A percentile compares a stretch with the other conserved stretches of the same genome.
Conservation (phyloP, 2,888 invertebrate species). For the Drosophila trichaetosa region DNA sequence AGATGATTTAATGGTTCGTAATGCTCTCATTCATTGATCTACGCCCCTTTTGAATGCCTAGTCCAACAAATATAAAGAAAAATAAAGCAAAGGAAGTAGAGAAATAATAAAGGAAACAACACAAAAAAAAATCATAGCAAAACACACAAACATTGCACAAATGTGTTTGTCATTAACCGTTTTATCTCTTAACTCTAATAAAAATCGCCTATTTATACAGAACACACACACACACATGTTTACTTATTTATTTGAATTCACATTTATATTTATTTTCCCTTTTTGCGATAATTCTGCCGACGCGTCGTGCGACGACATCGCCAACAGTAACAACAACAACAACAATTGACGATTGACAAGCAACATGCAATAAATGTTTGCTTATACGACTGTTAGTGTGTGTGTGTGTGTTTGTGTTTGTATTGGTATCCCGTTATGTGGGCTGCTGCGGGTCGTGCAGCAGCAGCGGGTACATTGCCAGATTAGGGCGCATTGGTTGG, state of each 20-base stretch:
- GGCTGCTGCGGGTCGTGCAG: slow-evolving; percentile 36
- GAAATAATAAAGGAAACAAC: slow-evolving; percentile 3
- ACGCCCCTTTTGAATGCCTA: slow-evolving; percentile 11
- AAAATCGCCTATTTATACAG: slow-evolving; percentile 41
- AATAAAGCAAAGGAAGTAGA: background rate
- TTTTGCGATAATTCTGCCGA: slow-evolving; percentile 49
- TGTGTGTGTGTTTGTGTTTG: background rate
- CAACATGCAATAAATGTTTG: slow-evolving; percentile 45
- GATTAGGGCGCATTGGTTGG: background rate
- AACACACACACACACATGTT: slow-evolving; percentile 29
- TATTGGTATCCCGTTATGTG: slow-evolving; percentile 30
- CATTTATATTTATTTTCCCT: slow-evolving; percentile 61
- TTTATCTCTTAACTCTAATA: slow-evolving; percentile 59
- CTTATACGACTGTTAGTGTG: slow-evolving; percentile 10
- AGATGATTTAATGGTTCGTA: slow-evolving; percentile 24
- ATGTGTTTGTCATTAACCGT: slow-evolving; percentile 67
- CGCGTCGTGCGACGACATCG: slow-evolving; percentile 45
- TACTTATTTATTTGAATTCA: slow-evolving; percentile 69
- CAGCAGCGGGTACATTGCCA: slow-evolving; percentile 12
- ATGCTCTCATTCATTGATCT: slow-evolving; percentile 1
- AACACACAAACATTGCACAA: slow-evolving; percentile 41
- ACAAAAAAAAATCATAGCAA: slow-evolving; percentile 30
- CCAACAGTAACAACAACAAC: slow-evolving; percentile 51
- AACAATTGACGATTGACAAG: slow-evolving; percentile 42
- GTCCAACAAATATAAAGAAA: background rate